phyloP scores from a whole-genome alignment of 2,888 invertebrate genomes.

The Zhuqinia jingwanae region DNA sequence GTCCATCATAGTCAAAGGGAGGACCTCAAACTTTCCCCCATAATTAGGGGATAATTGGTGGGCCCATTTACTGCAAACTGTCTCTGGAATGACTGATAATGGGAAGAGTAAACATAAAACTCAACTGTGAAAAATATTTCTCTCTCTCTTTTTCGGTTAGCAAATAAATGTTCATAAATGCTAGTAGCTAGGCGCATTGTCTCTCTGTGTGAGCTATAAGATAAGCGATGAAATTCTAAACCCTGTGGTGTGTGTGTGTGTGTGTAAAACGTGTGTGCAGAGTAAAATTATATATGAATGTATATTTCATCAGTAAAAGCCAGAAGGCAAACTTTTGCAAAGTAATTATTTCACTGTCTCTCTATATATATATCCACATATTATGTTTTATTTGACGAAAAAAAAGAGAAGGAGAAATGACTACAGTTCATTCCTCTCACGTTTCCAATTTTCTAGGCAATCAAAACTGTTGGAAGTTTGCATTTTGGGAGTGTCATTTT shows the following conservation, averaged over 20 bases:
- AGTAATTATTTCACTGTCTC: slow-evolving; percentile 31
- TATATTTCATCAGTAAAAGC: slow-evolving; percentile 3
- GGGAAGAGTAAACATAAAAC: slow-evolving; percentile 56
- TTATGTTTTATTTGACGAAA: slow-evolving; percentile 11
- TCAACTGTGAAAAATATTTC: slow-evolving; percentile 26
- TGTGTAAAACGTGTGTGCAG: no score
- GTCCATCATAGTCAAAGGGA: slow-evolving; percentile 53
- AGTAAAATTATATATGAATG: slow-evolving; percentile 13
- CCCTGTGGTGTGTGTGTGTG: no score
- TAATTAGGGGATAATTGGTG: slow-evolving; percentile 67
- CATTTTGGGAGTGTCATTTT: background rate
- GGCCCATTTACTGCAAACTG: slow-evolving; percentile 52
- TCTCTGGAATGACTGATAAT: slow-evolving; percentile 60
- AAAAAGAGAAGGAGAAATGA: slow-evolving; percentile 42
- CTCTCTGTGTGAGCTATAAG: background rate
- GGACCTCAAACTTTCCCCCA: slow-evolving; percentile 56
- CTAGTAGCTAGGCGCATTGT: no score
- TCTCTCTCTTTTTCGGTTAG: background rate
- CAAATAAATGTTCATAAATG: slow-evolving; percentile 7
- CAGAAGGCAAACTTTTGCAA: slow-evolving; percentile 47
- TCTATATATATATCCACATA: no score
- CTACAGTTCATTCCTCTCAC: slow-evolving; percentile 22
- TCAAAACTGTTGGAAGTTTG: slow-evolving; percentile 33
- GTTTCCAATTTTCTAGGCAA: slow-evolving; percentile 24
- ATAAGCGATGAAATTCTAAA: slow-evolving; percentile 11